Base-by-base conservation (phyloP, 1,140 invertebrate species). In the Bombus difficillimus region DNA sequence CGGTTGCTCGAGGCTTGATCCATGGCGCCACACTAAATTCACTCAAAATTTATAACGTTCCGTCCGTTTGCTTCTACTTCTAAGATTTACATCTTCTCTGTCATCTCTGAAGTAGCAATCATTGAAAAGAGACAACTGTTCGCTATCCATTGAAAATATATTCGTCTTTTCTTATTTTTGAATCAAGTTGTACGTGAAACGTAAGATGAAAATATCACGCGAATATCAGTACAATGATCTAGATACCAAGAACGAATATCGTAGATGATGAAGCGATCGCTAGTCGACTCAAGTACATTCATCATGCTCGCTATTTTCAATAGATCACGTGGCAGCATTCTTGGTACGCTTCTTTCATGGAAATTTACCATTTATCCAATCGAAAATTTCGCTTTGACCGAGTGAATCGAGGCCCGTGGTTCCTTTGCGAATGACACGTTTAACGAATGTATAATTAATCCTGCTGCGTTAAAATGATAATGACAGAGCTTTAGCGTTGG, bases 11-110 rank as follows among this genome's bases (percentile, higher is more conserved):
- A 83, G 90, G 13, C 88, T 92, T 94, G 93, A 94, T 94, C 93
- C 93, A 94, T 92, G 92, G 92, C 83, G 83, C 41, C 25, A 76
- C 90, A 86, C 91, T 94, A 94, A 95, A 95, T 94, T 95, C 90
- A 74, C 59, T 34, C 82, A 77, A 87, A 94, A 94, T 94, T 94
- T 94, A 94, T 93, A 92, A 88, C 81, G 28, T 86, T 47, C 75
- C 41, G 37, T 39, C 74, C 13, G 53, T 34, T 43, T 57, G 13
- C 12, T 28, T 39, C 39, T 3, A 41, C 22, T 28, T 37, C 15
- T 15, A 37, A 47, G 64, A 78, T 53, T 69, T 77, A 78, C 62
- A 28, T 47, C 25, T 53, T 5, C 57, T 34, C 4, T 4, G 3
- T 15, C 12, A 53, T 79, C 18, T 22, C 34, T 22, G 6, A 3